phyloP scores from a whole-genome alignment of 2,888 invertebrate genomes.

The Parnassius smintheus region DNA sequence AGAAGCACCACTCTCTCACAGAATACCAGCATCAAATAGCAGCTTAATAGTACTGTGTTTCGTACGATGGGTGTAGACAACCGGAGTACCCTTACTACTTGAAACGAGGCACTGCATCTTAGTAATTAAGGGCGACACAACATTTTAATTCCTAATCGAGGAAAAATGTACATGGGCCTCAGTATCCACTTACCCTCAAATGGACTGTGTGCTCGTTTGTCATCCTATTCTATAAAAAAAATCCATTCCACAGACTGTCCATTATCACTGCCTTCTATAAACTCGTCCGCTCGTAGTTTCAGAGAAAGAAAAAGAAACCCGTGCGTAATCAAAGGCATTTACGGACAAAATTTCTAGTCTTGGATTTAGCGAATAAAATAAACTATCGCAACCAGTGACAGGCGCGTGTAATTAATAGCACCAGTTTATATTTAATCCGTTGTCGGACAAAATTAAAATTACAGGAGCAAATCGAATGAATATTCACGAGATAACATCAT shows the following conservation, averaged over 20 bases:
- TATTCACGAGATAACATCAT: constrained; percentile 42
- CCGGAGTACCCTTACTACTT: too few relatives aligned
- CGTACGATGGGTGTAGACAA: too few relatives aligned
- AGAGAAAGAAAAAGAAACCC: constrained; percentile 3
- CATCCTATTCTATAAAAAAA: too few relatives aligned
- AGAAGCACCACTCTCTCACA: too few relatives aligned
- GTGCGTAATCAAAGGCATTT: constrained; percentile 18
- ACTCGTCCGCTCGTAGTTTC: background rate
- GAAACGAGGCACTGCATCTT: too few relatives aligned
- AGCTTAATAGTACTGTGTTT: too few relatives aligned
- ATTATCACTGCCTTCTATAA: background rate
- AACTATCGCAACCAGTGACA: constrained; percentile 13
- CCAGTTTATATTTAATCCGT: constrained; percentile 16
- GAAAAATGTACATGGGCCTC: too few relatives aligned
- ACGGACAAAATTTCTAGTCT: constrained; percentile 18
- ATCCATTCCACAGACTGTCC: background rate
- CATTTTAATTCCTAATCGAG: too few relatives aligned
- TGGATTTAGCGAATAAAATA: constrained; percentile 18
- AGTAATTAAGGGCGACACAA: too few relatives aligned
- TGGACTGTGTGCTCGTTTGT: too few relatives aligned
- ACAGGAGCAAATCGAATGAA: constrained; percentile 44
- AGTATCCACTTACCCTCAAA: too few relatives aligned
- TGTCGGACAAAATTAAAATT: constrained; percentile 19
- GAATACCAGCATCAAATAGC: too few relatives aligned
- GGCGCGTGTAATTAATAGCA: constrained; percentile 13